Base-by-base conservation (phyloP, 2,113 vertebrate species). In the Tachysurus vachellii region DNA sequence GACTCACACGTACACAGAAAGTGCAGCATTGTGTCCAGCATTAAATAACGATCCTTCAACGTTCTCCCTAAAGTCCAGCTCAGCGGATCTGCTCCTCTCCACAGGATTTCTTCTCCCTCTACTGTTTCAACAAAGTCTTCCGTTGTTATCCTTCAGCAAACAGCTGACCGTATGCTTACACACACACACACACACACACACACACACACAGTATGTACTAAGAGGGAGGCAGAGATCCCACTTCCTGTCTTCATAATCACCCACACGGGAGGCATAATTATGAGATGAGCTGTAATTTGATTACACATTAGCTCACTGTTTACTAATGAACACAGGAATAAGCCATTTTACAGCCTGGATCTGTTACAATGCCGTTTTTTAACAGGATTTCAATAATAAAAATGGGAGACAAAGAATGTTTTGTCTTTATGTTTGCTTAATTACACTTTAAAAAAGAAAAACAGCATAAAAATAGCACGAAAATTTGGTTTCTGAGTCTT, bases 141-240 rank as follows among this genome's bases (percentile, higher is more conserved):
- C 61, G 77, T 47, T 76, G 87, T 31, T 66, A 50, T 66, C 85
- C 80, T 44, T 81, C 77, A 70, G 28, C 84, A 88, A 86, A 89
- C 75, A 81, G 77, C 76, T 54, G 44, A 85, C 75, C 80, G 77
- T 80, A 89, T 76, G 70, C 80, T 89, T 61, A 21, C 81, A 76
- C 47, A 57, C 44, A 53, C 75, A 50, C n/a, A 77, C 70, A 70
- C 28, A 57, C 57, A 50, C 84, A 77, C 71, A 50, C 66, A 85
- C 59, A 77, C 76, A 79, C 53, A 31, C 53, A 56, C 76, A 57
- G 57, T 21, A 23, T 53, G 75, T 79, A 79, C 75, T 28, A 73
- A 71, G 8, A 85, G 44, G 12, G 44, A 68, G n/a, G 47, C 28
- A 64, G n/a, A 70, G 19, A 54, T 66, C 47, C 84, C 19, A 47